These are phyloP conservation scores for Stenolophus ochropezus DNA, from an alignment of 2,888 invertebrate species.

Conservation along the genomic window DNA sequence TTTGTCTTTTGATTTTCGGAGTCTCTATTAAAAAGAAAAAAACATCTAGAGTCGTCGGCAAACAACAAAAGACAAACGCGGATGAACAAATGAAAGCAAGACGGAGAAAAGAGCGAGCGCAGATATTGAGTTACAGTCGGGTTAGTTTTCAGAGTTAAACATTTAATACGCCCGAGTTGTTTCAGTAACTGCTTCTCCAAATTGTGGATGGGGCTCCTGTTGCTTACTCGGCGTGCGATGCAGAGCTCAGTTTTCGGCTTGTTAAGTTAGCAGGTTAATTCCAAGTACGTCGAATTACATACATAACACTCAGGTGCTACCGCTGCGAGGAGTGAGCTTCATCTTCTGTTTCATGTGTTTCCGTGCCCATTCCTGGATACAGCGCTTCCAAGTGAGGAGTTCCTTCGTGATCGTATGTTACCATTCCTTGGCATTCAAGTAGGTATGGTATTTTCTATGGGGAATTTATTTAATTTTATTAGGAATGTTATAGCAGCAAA, in stretches of 20 bases:
- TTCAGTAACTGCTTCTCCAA: conserved; percentile 29
- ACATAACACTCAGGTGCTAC: conserved; percentile 17
- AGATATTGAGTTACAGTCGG: conserved; percentile 38
- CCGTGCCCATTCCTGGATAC: neutral
- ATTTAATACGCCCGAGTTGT: conserved; percentile 37
- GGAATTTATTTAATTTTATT: no score
- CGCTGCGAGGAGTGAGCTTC: neutral
- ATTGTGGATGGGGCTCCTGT: conserved; percentile 26
- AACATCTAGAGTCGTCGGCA: neutral
- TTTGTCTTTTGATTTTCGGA: conserved; percentile 11
- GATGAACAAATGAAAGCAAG: conserved; percentile 30
- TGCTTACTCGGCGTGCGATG: neutral
- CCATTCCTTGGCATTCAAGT: no score
- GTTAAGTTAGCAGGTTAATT: conserved; percentile 37
- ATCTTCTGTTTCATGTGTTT: conserved; percentile 17
- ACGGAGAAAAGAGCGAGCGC: neutral
- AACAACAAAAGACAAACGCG: conserved; percentile 26
- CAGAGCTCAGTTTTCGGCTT: conserved; percentile 32
- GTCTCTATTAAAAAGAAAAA: neutral
- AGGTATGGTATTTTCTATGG: no score
- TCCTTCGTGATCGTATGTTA: neutral
- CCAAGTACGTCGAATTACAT: conserved; percentile 27
- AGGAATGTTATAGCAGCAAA: no score
- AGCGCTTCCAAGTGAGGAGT: neutral
- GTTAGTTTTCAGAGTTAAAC: conserved; percentile 45